Conservation (phyloP, 2,797 vertebrate species). For the Oceanodroma leucorhoa region DNA sequence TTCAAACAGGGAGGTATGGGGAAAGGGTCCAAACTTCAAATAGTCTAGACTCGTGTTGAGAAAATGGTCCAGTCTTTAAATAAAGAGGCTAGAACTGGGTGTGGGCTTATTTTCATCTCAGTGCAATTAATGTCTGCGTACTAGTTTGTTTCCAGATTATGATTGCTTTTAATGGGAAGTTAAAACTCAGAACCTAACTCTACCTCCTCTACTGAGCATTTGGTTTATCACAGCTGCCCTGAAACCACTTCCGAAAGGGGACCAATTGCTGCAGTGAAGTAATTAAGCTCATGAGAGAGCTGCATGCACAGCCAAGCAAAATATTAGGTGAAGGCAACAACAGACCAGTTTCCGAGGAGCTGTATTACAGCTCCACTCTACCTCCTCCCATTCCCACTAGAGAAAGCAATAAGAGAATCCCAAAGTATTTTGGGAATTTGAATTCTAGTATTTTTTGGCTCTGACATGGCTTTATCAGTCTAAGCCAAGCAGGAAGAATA, state of each 20-base stretch:
- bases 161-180: background rate
- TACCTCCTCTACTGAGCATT: background rate
- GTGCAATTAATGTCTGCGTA: background rate
- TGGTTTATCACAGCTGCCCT: constrained; percentile 15
- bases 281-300: constrained; percentile 10
- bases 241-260: constrained; percentile 16
- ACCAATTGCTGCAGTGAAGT: constrained; percentile 21
- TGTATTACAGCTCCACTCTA: background rate
- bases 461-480: background rate
- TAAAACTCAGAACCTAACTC: background rate
- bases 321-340: background rate
- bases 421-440: background rate
- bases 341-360: background rate
- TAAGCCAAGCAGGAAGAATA: background rate
- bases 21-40: background rate
- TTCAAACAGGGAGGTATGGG: background rate
- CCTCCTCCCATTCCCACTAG: background rate
- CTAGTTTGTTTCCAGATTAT: background rate
- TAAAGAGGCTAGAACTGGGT: background rate
- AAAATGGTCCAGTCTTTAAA: background rate
- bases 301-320: background rate
- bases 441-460: background rate
- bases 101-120: background rate
- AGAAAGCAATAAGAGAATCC: background rate
- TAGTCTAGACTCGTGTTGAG: background rate